Evolutionary conservation across 2,113 vertebrate genomes (phyloP).

Genomic region (Catharus fuscescens): DNA sequence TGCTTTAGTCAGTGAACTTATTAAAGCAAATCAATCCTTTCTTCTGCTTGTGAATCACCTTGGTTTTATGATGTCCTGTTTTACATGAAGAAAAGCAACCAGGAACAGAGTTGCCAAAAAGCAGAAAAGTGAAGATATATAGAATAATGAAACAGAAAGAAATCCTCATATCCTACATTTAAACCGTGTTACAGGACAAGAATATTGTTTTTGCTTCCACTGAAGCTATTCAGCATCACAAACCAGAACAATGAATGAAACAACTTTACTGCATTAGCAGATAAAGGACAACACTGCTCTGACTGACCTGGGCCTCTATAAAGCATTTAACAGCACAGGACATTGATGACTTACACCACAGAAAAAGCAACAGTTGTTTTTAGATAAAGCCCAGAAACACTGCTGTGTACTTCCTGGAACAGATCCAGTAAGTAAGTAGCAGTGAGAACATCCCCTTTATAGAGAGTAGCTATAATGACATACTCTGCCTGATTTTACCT

Average conservation of each 20-base stretch:
- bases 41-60: conserved; percentile 1
- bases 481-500: background rate
- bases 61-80: conserved; percentile 24
- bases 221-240: background rate
- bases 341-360: background rate
- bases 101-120: conserved; percentile 45
- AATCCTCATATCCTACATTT: background rate
- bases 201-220: background rate
- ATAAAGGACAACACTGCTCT: background rate
- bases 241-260: background rate
- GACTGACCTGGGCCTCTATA: background rate
- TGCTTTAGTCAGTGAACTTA: conserved; percentile 33
- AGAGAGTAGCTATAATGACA: background rate
- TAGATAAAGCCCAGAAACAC: background rate
- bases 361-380: background rate
- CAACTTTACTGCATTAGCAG: background rate
- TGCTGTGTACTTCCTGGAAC: background rate
- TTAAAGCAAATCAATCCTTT: conserved; percentile 29
- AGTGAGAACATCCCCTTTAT: background rate
- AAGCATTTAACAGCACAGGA: background rate
- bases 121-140: background rate
- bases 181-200: background rate
- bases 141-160: background rate
- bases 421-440: background rate
- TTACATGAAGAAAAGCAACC: conserved; percentile 31